Conservation (phyloP, 2,113 vertebrate genomes). For the Podarcis muralis region DNA sequence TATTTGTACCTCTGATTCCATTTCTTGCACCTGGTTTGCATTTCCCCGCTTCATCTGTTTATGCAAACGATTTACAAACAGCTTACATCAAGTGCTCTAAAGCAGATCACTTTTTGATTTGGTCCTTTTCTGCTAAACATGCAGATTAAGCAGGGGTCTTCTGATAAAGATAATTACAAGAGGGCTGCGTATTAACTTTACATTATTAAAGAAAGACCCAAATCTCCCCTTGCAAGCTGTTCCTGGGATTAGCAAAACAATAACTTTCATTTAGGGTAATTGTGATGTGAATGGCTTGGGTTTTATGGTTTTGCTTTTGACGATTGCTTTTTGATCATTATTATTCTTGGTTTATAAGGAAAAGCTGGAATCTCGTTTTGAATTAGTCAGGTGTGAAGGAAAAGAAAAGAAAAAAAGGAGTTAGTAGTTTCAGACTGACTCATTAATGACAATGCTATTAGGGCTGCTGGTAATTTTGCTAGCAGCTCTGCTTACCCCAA, state of each 20-base stretch:
- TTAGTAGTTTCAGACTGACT: not conserved
- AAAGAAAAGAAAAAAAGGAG: not conserved
- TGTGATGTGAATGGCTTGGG: constrained; percentile 70
- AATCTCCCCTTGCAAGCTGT: constrained; percentile 83
- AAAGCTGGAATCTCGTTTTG: constrained; percentile 20
- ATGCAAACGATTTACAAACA: constrained; percentile 70
- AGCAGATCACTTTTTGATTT: constrained; percentile 59
- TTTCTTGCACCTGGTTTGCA: constrained; percentile 70
- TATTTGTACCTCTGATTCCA: constrained; percentile 57
- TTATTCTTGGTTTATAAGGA: constrained; percentile 37
- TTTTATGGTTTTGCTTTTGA: constrained; percentile 46
- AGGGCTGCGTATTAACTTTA: constrained; percentile 80
- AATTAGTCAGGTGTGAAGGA: constrained; percentile 25
- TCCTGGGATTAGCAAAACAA: constrained; percentile 82
- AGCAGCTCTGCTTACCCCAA: not conserved
- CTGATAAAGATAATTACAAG: constrained; percentile 83
- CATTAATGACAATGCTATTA: constrained; percentile 20
- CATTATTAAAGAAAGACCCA: constrained; percentile 85
- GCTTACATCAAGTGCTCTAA: constrained; percentile 67
- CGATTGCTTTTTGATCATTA: constrained; percentile 22
- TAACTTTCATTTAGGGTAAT: constrained; percentile 85
- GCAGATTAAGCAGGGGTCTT: constrained; percentile 79
- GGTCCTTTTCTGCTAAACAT: constrained; percentile 64
- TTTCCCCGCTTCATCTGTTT: constrained; percentile 64
- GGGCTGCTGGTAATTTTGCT: not conserved